phyloP scores from a whole-genome alignment of 2,113 vertebrate species.

The Bungarus multicinctus region DNA sequence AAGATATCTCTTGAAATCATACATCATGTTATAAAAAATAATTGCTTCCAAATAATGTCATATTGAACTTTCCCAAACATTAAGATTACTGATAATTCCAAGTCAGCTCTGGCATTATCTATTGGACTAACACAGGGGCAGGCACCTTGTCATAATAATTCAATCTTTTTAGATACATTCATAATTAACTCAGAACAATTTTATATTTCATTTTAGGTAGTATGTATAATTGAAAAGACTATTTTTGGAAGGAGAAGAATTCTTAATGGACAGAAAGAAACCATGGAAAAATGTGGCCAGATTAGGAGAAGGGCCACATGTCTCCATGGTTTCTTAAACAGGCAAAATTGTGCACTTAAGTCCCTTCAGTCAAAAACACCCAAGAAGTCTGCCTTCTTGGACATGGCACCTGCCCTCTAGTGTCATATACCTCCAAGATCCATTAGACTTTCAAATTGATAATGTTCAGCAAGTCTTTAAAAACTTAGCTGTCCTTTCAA shows the following conservation, averaged over 20 bases:
- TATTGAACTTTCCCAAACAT: not conserved
- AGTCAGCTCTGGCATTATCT: not conserved
- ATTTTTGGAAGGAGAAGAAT: not conserved
- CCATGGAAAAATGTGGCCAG: not conserved
- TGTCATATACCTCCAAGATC: too few species aligned
- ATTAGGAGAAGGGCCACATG: not conserved
- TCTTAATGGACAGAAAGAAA: not conserved
- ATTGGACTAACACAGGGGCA: not conserved
- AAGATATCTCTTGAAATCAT: not conserved
- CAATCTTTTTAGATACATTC: not conserved
- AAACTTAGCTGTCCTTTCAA: too few species aligned
- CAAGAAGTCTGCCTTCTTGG: not conserved
- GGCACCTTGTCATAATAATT: not conserved
- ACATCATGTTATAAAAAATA: constrained; percentile 25
- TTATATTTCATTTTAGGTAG: not conserved
- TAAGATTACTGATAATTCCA: not conserved
- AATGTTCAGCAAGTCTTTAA: too few species aligned
- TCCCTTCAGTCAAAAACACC: not conserved
- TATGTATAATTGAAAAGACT: not conserved
- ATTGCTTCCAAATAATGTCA: not conserved
- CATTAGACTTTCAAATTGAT: too few species aligned
- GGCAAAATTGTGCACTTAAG: not conserved
- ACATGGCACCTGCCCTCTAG: not conserved
- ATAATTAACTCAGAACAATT: not conserved
- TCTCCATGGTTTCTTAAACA: not conserved